phyloP scores from a whole-genome alignment of 2,797 vertebrate species.

The Megaceryle alcyon region DNA sequence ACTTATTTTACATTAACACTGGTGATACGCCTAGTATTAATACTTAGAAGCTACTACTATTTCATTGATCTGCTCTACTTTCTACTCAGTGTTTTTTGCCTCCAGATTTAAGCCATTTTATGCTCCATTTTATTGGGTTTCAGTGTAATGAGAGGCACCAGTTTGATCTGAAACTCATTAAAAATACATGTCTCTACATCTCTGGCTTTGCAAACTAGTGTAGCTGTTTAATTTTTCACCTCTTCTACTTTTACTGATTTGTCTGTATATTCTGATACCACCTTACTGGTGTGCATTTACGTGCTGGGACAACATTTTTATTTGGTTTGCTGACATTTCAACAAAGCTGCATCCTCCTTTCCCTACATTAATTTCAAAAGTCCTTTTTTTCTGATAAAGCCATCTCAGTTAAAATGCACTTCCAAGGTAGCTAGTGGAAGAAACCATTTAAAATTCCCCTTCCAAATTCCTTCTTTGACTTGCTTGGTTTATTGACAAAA shows the following conservation, averaged over 20 bases:
- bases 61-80: neutral
- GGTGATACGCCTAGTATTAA: neutral
- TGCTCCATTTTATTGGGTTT: neutral
- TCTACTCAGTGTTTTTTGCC: neutral
- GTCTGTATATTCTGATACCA: fast-evolving
- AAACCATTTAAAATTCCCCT: neutral
- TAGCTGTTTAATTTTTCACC: neutral
- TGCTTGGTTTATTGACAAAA: neutral
- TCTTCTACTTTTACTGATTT: neutral
- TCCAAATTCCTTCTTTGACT: neutral
- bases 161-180: neutral
- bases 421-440: neutral
- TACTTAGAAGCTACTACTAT: neutral
- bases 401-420: neutral
- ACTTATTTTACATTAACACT: neutral
- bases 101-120: conserved; percentile 4
- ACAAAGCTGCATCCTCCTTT: neutral
- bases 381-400: neutral
- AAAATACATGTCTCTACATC: neutral
- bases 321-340: neutral
- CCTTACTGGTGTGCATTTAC: neutral
- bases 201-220: neutral
- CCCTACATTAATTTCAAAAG: neutral
- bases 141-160: neutral
- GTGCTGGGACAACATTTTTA: neutral